Evolutionary conservation across 2,888 invertebrate genomes (phyloP), one percentile per base, ranked within the genome.

Genomic region (Drosophila diplacantha): DNA sequence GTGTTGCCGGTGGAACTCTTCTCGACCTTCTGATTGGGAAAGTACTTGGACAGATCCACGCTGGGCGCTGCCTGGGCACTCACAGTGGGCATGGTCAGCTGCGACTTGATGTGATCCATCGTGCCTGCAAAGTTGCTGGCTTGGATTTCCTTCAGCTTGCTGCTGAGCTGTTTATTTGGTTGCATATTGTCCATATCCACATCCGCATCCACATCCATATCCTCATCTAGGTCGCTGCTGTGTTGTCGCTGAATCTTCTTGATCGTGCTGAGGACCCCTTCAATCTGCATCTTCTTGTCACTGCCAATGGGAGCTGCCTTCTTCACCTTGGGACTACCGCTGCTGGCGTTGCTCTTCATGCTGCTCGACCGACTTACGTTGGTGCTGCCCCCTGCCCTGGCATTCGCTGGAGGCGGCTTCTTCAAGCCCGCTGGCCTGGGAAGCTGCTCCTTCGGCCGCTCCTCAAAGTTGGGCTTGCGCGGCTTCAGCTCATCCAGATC

Each of bases 41-140:
- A 89, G 66, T 87, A 89, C 61, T 88, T 88, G 9, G 88, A 84
- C 2, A 89, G 71, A 73, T 89, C 88, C 2, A 88, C 73, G n/a
- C 74, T 74, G 5, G 81, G 58, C 1, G 77, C 73, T 0, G 77
- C 72, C 61, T 86, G 86, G 3, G 86, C 72, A 49, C 87, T 86
- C 3, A 87, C 81, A 24, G 86, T 88, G 3, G 88, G 87, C 43
- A 74, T 80, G 0, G 80, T 81, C 53, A 88, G 80, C 76, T 88
- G 87, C 0, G 87, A 81, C 51, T 87, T 87, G 3, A 89, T 89
- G 2, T 82, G 82, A 63, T 87, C 86, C 83, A 87, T 86, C 3
- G 88, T 88, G 11, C 86, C 87, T 2, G 88, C 84, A 73, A 88
- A 89, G 55, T 80, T 87, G 59, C 82, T 86, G 0, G 84, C 83